Evolutionary conservation across 1,140 invertebrate species (phyloP).

Genomic region (Conus betulinus): DNA sequence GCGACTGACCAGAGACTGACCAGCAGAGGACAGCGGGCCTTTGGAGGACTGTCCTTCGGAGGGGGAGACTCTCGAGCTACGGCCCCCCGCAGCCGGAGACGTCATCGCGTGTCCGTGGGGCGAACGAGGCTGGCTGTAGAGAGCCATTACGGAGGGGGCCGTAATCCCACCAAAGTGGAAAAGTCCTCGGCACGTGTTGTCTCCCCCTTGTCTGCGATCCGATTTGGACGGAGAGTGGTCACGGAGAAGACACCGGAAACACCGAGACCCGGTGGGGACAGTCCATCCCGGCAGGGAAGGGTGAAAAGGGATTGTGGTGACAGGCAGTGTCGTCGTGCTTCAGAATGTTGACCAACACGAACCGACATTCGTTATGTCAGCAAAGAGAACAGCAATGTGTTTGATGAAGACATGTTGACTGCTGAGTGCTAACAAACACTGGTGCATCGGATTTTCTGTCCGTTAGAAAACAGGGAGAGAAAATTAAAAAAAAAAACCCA

Average conservation of each 20-base stretch:
- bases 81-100: not conserved
- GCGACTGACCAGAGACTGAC: not conserved
- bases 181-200: not conserved
- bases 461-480: not conserved
- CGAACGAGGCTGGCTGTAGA: not conserved
- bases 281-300: not conserved
- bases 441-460: not conserved
- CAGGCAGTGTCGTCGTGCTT: slow-evolving; percentile 7
- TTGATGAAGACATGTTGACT: not conserved
- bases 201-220: slow-evolving; percentile 8
- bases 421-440: not conserved
- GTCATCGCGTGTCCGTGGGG: slow-evolving; percentile 14
- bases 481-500: not conserved
- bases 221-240: not conserved
- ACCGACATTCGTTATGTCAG: not conserved
- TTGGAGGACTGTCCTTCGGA: not conserved
- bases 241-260: too few species aligned
- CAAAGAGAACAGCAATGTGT: not conserved
- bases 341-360: not conserved
- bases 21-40: not conserved
- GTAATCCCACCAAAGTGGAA: not conserved
- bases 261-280: too few species aligned
- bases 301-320: not conserved
- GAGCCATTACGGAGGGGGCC: not conserved
- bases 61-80: not conserved